phyloP scores from a whole-genome alignment of 2,888 invertebrate species.

The Eutolmus rufibarbis region DNA sequence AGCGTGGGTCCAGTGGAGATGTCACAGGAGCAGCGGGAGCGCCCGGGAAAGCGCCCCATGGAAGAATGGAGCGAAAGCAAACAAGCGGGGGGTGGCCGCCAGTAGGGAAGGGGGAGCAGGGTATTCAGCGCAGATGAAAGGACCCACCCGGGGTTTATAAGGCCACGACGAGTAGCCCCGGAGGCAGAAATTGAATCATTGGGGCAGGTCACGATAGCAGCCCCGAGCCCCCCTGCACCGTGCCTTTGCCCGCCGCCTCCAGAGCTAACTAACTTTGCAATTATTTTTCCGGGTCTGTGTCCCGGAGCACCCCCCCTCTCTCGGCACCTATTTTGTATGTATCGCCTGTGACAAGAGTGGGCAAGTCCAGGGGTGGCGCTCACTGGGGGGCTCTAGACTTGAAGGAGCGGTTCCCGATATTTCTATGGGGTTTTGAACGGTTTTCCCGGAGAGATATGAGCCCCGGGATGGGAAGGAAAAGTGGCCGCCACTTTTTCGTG shows the following conservation, averaged over 20 bases:
- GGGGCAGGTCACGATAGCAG: slow-evolving; percentile 30
- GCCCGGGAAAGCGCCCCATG: background rate
- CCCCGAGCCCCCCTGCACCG: background rate
- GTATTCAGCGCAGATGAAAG: background rate
- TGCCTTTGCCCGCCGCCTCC: background rate
- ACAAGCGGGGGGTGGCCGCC: background rate
- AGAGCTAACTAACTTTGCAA: slow-evolving; percentile 30
- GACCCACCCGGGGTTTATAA: background rate
- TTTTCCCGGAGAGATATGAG: background rate
- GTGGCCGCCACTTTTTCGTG: background rate
- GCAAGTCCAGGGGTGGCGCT: background rate
- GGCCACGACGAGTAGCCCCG: slow-evolving; percentile 4
- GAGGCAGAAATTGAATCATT: slow-evolving; percentile 35
- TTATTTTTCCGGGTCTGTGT: background rate
- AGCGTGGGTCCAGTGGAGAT: background rate
- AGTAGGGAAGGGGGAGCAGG: background rate
- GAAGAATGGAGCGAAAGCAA: background rate
- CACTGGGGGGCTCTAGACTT: background rate
- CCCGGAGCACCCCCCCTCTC: background rate
- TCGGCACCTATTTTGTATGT: slow-evolving; percentile 9
- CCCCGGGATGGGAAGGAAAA: background rate
- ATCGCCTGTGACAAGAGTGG: background rate
- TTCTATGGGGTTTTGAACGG: background rate
- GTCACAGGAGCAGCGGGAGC: background rate
- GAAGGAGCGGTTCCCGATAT: background rate